These are phyloP conservation scores for Xiphophorus hellerii DNA, from an alignment of 2,113 vertebrate species.

Conservation along the genomic window DNA sequence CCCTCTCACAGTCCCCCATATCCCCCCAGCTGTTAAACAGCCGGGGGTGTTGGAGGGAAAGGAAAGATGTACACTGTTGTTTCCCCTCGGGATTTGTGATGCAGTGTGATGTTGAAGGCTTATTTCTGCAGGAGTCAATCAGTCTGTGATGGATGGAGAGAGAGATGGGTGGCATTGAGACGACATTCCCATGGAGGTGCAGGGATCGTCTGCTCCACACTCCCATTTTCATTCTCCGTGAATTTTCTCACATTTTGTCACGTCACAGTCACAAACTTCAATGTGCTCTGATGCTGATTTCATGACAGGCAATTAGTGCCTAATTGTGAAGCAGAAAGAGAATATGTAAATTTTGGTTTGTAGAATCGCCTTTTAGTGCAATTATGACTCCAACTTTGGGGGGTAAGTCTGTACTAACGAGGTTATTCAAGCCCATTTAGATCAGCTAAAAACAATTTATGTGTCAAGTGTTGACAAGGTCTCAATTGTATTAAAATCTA, in stretches of 20 bases:
- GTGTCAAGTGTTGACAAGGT: too few species aligned
- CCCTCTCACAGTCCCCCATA: not conserved
- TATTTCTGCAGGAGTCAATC: constrained; percentile 59
- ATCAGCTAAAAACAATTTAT: too few species aligned
- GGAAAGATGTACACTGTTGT: constrained; percentile 5
- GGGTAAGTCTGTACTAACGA: too few species aligned
- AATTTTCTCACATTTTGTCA: not conserved
- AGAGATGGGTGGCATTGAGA: constrained; percentile 36
- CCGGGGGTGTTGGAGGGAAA: not conserved
- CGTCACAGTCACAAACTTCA: too few species aligned
- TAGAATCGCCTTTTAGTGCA: too few species aligned
- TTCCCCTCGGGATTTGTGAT: constrained; percentile 35
- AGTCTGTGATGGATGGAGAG: constrained; percentile 4
- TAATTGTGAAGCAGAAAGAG: too few species aligned
- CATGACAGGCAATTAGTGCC: too few species aligned
- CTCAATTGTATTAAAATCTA: too few species aligned
- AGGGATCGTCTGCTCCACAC: constrained; percentile 7
- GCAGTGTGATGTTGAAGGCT: constrained; percentile 44
- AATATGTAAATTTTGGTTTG: too few species aligned
- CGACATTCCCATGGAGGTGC: constrained; percentile 35
- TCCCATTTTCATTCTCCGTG: not conserved
- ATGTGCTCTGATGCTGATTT: too few species aligned
- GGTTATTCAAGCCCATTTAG: too few species aligned
- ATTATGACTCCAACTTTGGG: too few species aligned
- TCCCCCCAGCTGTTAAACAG: not conserved